phyloP scores from a whole-genome alignment of 2,797 vertebrate genomes.

The Esox masquinongy region DNA sequence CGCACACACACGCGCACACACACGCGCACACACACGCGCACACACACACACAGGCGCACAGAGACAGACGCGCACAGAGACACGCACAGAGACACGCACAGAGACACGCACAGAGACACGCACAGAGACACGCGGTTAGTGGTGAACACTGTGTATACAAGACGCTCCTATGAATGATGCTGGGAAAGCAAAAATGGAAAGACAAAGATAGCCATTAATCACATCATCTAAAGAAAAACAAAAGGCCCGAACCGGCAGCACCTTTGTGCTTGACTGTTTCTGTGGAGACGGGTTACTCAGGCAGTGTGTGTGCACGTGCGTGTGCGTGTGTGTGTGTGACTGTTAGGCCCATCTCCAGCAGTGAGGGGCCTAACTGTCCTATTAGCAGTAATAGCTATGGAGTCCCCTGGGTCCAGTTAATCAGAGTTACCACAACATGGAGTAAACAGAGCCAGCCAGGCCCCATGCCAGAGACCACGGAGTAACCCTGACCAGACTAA shows the following conservation, averaged over 20 bases:
- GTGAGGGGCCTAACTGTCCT: constrained; percentile 49
- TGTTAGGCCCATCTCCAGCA: constrained; percentile 31
- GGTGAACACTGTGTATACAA: background rate
- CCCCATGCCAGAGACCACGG: background rate
- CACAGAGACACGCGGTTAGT: background rate
- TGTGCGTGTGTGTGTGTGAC: constrained; percentile 20
- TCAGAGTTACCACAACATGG: constrained; percentile 63
- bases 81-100: no score
- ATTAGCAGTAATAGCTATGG: constrained; percentile 60
- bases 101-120: background rate
- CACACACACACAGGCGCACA: no score
- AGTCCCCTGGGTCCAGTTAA: constrained; percentile 57
- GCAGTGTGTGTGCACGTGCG: constrained; percentile 23
- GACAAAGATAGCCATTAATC: constrained; percentile 19
- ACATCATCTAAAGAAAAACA: background rate
- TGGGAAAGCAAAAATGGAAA: background rate
- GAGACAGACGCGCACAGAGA: no score
- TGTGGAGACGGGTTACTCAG: constrained; percentile 8
- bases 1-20: no score
- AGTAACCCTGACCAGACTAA: background rate
- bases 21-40: no score
- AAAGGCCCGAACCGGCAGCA: constrained; percentile 25
- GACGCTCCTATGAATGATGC: background rate
- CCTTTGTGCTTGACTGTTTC: constrained; percentile 30
- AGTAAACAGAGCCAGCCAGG: constrained; percentile 60